Evolutionary conservation across 2,113 vertebrate species (phyloP).

Genomic region (Oceanites oceanicus): DNA sequence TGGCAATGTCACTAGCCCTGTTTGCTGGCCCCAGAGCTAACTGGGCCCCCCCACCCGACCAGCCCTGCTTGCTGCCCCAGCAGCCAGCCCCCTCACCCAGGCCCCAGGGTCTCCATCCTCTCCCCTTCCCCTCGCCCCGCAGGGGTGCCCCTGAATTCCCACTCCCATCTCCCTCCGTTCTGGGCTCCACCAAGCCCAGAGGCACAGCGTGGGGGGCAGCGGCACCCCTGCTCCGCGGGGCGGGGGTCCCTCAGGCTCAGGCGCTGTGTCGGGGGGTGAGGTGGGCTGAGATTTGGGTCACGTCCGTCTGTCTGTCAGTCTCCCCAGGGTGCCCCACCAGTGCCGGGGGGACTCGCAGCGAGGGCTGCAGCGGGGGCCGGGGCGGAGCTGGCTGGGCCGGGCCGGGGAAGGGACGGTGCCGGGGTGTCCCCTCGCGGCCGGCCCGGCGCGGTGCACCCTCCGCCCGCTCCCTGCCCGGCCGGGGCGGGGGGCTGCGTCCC

Average conservation of each 20-base stretch:
- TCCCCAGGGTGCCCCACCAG: too few relatives aligned
- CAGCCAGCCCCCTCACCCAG: neutral
- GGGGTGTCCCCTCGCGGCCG: neutral
- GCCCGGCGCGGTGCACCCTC: neutral
- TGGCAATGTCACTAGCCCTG: neutral
- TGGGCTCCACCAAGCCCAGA: neutral
- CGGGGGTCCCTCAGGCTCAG: neutral
- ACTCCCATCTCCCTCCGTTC: fast-evolving
- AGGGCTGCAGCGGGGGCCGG: neutral
- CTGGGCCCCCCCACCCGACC: fast-evolving
- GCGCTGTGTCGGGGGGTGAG: neutral
- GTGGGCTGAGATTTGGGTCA: neutral
- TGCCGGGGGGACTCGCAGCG: neutral
- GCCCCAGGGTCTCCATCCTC: neutral
- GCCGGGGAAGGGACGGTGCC: neutral
- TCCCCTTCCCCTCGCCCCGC: neutral
- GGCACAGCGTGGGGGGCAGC: fast-evolving
- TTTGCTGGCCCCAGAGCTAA: neutral
- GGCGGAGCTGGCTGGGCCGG: neutral
- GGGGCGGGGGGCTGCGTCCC: too few relatives aligned
- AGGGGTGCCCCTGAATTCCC: neutral
- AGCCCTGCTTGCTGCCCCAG: too few relatives aligned
- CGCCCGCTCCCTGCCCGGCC: too few relatives aligned
- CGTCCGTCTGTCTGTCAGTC: too few relatives aligned
- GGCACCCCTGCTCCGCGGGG: neutral